phyloP scores from a whole-genome alignment of 2,888 invertebrate species.

The Linnaemya tessellans region DNA sequence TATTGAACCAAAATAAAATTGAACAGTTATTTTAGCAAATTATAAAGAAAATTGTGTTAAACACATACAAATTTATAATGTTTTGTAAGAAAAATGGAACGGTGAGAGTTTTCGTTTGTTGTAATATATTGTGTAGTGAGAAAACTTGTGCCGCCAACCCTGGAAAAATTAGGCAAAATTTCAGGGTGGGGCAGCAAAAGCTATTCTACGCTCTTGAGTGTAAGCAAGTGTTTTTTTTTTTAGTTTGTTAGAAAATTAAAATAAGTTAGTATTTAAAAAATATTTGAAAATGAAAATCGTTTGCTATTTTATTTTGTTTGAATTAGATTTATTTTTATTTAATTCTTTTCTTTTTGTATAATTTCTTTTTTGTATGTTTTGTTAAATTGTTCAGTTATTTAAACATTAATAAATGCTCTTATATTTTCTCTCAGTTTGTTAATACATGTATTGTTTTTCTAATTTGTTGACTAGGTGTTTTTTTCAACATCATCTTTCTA shows the following conservation, averaged over 20 bases:
- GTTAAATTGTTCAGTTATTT: constrained; percentile 29
- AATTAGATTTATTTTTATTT: constrained; percentile 35
- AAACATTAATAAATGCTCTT: constrained; percentile 66
- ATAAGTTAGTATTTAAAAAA: constrained; percentile 1
- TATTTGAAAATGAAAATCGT: constrained; percentile 12
- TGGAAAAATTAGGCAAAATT: neutral
- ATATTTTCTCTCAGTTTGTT: constrained; percentile 24
- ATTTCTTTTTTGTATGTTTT: constrained; percentile 7
- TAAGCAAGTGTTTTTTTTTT: neutral
- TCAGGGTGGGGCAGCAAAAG: too few relatives aligned
- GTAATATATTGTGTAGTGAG: neutral
- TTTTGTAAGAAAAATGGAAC: constrained; percentile 25
- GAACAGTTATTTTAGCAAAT: constrained; percentile 21
- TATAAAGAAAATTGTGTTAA: neutral
- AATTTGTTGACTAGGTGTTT: neutral
- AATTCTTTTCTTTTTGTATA: constrained; percentile 18
- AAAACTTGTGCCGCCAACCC: neutral
- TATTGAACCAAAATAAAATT: constrained; percentile 2
- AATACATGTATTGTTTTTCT: constrained; percentile 12
- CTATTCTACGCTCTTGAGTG: neutral
- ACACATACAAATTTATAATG: constrained; percentile 6
- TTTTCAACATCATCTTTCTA: constrained; percentile 17
- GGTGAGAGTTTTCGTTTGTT: constrained; percentile 47
- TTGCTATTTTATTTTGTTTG: constrained; percentile 24
- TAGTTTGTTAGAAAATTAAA: constrained; percentile 5